phyloP scores from a whole-genome alignment of 2,797 vertebrate genomes.

The Sebastes reedi region DNA sequence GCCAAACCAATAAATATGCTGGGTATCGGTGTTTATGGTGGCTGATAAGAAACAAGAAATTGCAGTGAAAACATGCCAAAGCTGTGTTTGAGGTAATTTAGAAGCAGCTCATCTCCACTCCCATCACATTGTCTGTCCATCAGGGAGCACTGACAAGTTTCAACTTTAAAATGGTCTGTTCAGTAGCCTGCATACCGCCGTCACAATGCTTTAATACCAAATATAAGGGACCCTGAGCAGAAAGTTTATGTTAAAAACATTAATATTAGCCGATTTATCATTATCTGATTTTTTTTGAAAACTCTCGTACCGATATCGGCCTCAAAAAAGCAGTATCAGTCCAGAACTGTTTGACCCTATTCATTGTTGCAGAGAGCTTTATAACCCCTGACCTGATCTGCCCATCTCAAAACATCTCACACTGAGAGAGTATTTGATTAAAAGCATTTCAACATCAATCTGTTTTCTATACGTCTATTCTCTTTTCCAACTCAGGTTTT shows the following conservation, averaged over 20 bases:
- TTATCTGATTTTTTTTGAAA: too few relatives aligned
- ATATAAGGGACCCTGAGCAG: neutral
- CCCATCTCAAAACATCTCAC: too few relatives aligned
- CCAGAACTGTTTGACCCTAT: neutral
- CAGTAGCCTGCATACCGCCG: neutral
- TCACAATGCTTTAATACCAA: neutral
- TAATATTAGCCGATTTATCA: neutral
- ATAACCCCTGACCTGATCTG: neutral
- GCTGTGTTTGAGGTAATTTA: neutral
- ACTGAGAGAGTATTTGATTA: too few relatives aligned
- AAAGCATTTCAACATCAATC: neutral
- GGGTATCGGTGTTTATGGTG: too few relatives aligned
- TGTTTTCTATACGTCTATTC: neutral
- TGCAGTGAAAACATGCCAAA: neutral
- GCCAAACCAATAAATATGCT: neutral
- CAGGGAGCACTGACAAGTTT: neutral
- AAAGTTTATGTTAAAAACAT: neutral
- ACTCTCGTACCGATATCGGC: neutral
- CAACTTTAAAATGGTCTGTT: neutral
- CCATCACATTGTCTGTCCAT: neutral
- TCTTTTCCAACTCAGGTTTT: neutral
- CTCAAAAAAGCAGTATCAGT: neutral
- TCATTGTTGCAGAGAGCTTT: neutral
- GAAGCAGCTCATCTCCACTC: neutral
- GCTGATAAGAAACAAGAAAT: too few relatives aligned